Evolutionary conservation across 2,888 invertebrate species (phyloP).

Genomic region (Parnassius smintheus): DNA sequence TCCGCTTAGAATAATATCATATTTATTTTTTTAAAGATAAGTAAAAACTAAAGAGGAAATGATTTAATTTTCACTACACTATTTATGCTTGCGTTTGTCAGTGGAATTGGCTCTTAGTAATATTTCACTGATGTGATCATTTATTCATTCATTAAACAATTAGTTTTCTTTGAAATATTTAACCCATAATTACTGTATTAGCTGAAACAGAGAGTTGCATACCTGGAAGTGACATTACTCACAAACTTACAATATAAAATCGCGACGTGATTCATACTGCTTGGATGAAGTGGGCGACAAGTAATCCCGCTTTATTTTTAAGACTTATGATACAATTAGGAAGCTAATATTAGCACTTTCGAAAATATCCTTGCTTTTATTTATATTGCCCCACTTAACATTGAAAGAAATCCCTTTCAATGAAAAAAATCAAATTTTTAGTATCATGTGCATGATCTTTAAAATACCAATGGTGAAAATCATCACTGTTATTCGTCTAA

Average conservation of each 20-base stretch:
- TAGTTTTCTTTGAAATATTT: constrained; percentile 23
- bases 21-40: no score
- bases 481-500: constrained; percentile 19
- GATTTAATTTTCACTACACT: background rate
- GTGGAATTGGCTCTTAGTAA: constrained; percentile 7
- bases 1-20: no score
- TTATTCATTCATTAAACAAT: constrained; percentile 21
- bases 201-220: constrained; percentile 40
- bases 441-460: constrained; percentile 21
- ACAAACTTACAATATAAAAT: constrained; percentile 36
- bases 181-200: constrained; percentile 38
- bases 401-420: constrained; percentile 19
- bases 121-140: constrained; percentile 1
- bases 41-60: background rate
- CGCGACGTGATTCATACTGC: constrained; percentile 51
- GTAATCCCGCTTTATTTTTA: constrained; percentile 63
- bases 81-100: constrained; percentile 9
- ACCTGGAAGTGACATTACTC: constrained; percentile 54
- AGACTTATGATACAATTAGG: constrained; percentile 59
- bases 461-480: constrained; percentile 19
- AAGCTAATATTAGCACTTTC: constrained; percentile 50
- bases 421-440: background rate
- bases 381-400: constrained; percentile 17
- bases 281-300: constrained; percentile 57
- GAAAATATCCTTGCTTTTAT: constrained; percentile 36